These are phyloP conservation scores for Poecile atricapillus DNA, from an alignment of 2,113 vertebrate genomes.

Conservation along the genomic window DNA sequence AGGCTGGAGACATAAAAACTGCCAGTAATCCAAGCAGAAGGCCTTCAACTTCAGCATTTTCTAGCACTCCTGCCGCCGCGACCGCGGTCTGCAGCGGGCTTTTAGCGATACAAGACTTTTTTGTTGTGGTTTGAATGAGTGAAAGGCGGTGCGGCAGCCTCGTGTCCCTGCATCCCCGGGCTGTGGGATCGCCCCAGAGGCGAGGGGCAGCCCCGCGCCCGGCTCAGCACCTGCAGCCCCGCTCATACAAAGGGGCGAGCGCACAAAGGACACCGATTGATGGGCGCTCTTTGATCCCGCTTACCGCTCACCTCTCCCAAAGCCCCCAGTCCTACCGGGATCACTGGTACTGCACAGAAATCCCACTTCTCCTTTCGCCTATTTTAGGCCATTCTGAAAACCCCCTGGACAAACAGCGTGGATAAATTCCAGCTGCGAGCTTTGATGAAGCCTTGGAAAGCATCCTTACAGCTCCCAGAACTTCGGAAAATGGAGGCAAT, in stretches of 20 bases:
- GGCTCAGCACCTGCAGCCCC: slow-evolving; percentile 66
- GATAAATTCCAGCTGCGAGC: not conserved
- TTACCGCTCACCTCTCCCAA: not conserved
- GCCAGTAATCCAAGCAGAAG: slow-evolving; percentile 98
- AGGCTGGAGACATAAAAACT: slow-evolving; percentile 93
- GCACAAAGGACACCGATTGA: slow-evolving; percentile 65
- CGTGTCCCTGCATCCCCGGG: not conserved
- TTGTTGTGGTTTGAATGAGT: not conserved
- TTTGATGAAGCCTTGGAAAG: not conserved
- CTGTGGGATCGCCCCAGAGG: not conserved
- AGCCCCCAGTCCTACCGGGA: not conserved
- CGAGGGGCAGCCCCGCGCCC: not conserved
- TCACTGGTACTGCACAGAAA: not conserved
- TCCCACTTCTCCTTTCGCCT: not conserved
- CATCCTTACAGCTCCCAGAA: slow-evolving; percentile 23
- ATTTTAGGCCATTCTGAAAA: slow-evolving; percentile 1
- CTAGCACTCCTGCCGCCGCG: not conserved
- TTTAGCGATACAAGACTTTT: not conserved
- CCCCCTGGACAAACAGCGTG: not conserved
- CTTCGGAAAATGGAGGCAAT: not conserved
- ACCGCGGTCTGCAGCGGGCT: not conserved
- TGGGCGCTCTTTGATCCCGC: not conserved
- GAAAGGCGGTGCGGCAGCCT: not conserved
- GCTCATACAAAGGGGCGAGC: slow-evolving; percentile 62
- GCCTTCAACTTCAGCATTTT: slow-evolving; percentile 96